These are phyloP conservation scores for Oreotrochilus melanogaster DNA, from an alignment of 2,113 vertebrate genomes.

Conservation along the genomic window DNA sequence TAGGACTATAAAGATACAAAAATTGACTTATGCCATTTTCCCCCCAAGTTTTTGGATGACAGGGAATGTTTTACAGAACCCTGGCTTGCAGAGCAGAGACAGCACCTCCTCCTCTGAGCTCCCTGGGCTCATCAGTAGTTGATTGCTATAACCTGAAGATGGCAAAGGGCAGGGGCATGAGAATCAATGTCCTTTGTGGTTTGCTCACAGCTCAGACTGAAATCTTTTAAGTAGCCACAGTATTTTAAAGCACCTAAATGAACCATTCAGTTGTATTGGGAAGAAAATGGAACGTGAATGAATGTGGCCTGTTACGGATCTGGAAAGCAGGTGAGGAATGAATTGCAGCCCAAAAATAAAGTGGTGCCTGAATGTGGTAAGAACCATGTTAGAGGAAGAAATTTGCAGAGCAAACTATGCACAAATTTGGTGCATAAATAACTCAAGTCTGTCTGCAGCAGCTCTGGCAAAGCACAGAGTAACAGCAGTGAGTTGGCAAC, in stretches of 20 bases:
- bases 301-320: not conserved
- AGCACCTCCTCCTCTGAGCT: not conserved
- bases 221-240: not conserved
- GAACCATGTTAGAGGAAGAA: not conserved
- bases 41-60: not conserved
- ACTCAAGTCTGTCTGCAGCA: not conserved
- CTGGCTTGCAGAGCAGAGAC: not conserved
- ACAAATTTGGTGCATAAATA: not conserved
- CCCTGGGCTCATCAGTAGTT: not conserved
- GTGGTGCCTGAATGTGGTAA: not conserved
- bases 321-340: not conserved
- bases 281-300: not conserved
- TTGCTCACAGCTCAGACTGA: not conserved
- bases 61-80: not conserved
- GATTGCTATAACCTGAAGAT: not conserved
- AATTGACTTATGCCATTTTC: not conserved
- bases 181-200: not conserved
- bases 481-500: not conserved
- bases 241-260: not conserved
- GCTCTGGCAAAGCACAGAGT: not conserved
- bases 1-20: not conserved
- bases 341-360: not conserved
- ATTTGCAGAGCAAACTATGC: not conserved
- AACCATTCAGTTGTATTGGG: not conserved
- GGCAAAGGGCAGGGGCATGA: not conserved